phyloP scores from a whole-genome alignment of 2,888 invertebrate species.

The Erebia epiphron region DNA sequence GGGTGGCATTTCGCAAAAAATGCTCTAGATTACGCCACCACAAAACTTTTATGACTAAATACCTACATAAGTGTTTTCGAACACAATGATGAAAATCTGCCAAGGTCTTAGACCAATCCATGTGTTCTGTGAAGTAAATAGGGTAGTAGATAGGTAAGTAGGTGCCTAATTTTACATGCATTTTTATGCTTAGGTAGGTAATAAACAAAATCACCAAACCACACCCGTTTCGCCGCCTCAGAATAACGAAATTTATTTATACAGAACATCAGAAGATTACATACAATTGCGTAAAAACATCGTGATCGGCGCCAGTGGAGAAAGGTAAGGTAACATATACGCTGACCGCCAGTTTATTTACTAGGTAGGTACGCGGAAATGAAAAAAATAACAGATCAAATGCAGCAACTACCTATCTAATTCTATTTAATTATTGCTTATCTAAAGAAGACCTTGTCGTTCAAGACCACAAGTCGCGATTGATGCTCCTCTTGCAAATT shows the following conservation, averaged over 20 bases:
- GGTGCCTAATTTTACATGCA: too few relatives aligned
- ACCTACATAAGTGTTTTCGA: neutral
- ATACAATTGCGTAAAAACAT: slow-evolving; percentile 42
- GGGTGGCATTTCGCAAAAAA: slow-evolving; percentile 17
- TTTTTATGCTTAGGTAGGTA: too few relatives aligned
- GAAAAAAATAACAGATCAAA: neutral
- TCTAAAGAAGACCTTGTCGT: neutral
- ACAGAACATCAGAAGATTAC: slow-evolving; percentile 19
- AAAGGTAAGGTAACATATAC: slow-evolving; percentile 32
- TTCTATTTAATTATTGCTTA: neutral
- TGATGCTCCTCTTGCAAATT: neutral
- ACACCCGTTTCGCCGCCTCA: neutral
- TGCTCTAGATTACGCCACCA: slow-evolving; percentile 15
- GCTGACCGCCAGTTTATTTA: slow-evolving; percentile 1
- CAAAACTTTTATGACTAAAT: neutral
- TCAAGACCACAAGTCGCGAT: neutral
- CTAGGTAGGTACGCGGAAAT: neutral
- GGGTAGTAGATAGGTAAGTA: neutral
- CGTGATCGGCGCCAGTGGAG: slow-evolving; percentile 37
- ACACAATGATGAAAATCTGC: neutral
- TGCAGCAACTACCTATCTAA: neutral
- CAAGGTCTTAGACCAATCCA: neutral
- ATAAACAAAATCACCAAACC: neutral
- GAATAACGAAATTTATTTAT: neutral
- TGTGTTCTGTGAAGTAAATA: neutral